Evolutionary conservation across 2,113 vertebrate species (phyloP).

Genomic region (Odontesthes bonariensis): DNA sequence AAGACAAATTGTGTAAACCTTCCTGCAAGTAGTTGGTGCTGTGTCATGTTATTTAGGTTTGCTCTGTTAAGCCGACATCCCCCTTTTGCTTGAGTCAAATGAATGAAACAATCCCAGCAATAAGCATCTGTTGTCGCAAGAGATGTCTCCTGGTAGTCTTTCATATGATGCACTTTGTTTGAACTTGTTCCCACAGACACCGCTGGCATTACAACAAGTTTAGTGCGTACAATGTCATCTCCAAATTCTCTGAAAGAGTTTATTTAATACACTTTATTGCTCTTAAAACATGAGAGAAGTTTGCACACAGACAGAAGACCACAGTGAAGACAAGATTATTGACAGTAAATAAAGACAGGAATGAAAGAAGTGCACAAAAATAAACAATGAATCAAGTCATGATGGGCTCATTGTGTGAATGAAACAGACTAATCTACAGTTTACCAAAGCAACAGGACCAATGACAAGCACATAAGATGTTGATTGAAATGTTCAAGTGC

Average conservation of each 20-base stretch:
- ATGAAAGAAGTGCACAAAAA: constrained; percentile 70
- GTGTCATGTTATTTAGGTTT: constrained; percentile 20
- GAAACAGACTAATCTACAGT: constrained; percentile 75
- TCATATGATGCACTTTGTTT: not conserved
- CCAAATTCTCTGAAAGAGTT: constrained; percentile 66
- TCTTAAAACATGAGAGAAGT: constrained; percentile 84
- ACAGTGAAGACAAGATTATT: constrained; percentile 81
- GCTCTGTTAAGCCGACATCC: constrained; percentile 31
- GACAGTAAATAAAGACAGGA: constrained; percentile 78
- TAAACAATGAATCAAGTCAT: constrained; percentile 67
- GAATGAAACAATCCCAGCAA: constrained; percentile 1
- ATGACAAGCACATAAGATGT: constrained; percentile 74
- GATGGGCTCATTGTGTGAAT: constrained; percentile 67
- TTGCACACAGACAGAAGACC: constrained; percentile 83
- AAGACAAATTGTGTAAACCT: constrained; percentile 14
- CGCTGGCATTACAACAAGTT: constrained; percentile 13
- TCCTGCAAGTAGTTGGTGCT: constrained; percentile 1
- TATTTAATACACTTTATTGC: constrained; percentile 85
- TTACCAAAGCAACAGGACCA: constrained; percentile 73
- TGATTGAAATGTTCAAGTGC: constrained; percentile 59
- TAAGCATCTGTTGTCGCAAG: constrained; percentile 8
- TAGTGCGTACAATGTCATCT: constrained; percentile 60
- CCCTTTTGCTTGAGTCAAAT: constrained; percentile 16
- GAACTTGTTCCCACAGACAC: constrained; percentile 7
- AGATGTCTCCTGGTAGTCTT: not conserved